phyloP scores from a whole-genome alignment of 2,797 vertebrate genomes.

The Pelobates cultripes region DNA sequence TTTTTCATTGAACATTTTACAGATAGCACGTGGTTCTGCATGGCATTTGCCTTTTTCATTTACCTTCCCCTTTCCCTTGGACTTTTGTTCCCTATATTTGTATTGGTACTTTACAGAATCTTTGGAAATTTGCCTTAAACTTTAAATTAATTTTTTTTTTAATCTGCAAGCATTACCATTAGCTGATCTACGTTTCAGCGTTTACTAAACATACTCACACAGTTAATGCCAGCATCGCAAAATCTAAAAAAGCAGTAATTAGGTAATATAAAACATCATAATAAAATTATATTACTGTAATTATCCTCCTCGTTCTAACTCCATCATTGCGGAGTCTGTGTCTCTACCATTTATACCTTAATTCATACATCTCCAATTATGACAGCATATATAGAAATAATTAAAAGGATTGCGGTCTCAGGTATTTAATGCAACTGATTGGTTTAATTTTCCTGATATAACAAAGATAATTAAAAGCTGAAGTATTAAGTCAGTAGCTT shows the following conservation, averaged over 20 bases:
- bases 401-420: conserved; percentile 13
- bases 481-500: not conserved
- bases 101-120: no score
- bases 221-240: not conserved
- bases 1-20: no score
- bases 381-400: conserved; percentile 4
- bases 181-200: not conserved
- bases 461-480: conserved; percentile 17
- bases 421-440: conserved; percentile 6
- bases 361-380: no score
- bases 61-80: no score
- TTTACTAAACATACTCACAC: no score
- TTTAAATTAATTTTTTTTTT: no score
- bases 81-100: no score
- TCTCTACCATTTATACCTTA: not conserved
- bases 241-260: not conserved
- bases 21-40: no score
- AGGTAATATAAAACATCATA: not conserved
- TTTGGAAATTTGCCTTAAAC: no score
- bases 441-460: conserved; percentile 5
- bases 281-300: not conserved
- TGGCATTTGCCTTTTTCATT: no score
- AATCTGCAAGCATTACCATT: not conserved
- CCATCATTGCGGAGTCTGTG: not conserved
- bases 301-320: not conserved